These are phyloP conservation scores for Micromys minutus DNA, from an alignment of 2,113 vertebrate species.

Conservation along the genomic window DNA sequence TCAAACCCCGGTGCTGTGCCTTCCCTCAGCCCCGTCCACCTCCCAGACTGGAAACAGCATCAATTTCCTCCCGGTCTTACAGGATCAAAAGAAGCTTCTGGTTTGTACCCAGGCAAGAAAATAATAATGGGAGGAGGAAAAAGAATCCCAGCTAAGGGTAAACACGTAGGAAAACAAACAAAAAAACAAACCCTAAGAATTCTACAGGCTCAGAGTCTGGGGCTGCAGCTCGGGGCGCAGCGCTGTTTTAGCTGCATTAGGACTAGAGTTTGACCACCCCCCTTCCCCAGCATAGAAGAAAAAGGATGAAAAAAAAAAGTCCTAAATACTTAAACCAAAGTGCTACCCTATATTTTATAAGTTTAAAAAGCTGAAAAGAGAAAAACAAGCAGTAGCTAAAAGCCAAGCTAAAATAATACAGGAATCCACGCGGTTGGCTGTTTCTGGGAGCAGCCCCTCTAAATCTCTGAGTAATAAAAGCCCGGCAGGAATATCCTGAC, in stretches of 20 bases:
- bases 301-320: background rate
- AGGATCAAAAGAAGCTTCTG: background rate
- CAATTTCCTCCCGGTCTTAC: background rate
- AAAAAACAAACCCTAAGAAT: background rate
- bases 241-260: background rate
- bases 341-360: background rate
- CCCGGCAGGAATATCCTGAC: constrained; percentile 45
- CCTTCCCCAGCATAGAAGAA: background rate
- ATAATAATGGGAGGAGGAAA: background rate
- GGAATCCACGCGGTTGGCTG: background rate
- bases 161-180: background rate
- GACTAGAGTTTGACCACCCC: background rate
- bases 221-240: background rate
- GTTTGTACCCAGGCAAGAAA: background rate
- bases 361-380: background rate
- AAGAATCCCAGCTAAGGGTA: background rate
- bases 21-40: background rate
- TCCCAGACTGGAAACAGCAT: background rate
- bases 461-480: constrained; percentile 39
- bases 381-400: background rate
- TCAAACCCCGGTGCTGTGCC: background rate
- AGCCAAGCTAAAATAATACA: background rate
- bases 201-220: too few species aligned
- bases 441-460: background rate
- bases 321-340: background rate